Evolutionary conservation across 2,113 vertebrate species (phyloP).

Genomic region (Carlito syrichta): DNA sequence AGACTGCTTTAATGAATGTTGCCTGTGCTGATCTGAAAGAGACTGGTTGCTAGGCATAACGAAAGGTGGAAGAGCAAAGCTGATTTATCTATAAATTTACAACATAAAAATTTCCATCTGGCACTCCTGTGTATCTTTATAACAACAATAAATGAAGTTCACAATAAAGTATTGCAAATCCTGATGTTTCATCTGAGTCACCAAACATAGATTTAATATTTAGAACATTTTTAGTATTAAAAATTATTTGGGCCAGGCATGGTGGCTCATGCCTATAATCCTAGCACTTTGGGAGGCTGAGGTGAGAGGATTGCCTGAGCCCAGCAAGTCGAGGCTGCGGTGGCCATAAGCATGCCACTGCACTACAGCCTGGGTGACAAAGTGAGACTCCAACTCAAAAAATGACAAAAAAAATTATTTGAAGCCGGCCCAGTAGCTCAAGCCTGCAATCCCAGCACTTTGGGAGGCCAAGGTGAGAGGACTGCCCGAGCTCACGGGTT

Average conservation of each 20-base stretch:
- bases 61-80: background rate
- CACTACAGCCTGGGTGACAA: no score
- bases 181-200: background rate
- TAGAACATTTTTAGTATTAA: constrained; percentile 15
- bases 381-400: no score
- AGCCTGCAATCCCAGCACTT: no score
- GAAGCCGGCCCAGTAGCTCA: no score
- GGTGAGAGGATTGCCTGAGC: no score
- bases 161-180: background rate
- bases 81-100: constrained; percentile 3
- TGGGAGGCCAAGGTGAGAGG: no score
- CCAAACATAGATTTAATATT: background rate
- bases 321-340: no score
- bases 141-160: background rate
- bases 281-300: no score
- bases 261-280: no score
- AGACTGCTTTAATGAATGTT: background rate
- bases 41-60: background rate
- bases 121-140: background rate
- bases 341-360: no score
- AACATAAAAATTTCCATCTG: constrained; percentile 10
- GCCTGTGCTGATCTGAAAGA: background rate
- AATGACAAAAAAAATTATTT: constrained; percentile 2
- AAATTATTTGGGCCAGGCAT: background rate
- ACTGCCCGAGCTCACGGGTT: no score